phyloP scores from a whole-genome alignment of 2,113 vertebrate genomes.

The Trogon surrucura region DNA sequence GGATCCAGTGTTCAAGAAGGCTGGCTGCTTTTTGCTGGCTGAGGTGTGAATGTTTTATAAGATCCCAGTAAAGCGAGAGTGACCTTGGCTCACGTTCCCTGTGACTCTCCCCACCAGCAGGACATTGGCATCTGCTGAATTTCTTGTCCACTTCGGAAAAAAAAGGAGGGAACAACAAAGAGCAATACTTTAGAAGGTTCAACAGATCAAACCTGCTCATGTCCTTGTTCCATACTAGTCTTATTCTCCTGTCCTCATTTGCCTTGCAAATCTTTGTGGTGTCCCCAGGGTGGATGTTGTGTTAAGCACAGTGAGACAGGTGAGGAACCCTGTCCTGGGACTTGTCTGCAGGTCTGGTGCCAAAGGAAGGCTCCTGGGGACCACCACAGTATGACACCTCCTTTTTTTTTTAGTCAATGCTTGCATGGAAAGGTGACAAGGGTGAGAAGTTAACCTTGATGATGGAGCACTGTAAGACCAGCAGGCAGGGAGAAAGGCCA shows the following conservation, averaged over 20 bases:
- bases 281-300: neutral
- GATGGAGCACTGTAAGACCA: neutral
- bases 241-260: neutral
- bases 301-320: neutral
- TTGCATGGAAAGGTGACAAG: neutral
- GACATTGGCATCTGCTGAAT: neutral
- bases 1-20: neutral
- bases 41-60: neutral
- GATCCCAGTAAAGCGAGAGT: neutral
- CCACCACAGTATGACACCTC: neutral
- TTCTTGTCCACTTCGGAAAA: neutral
- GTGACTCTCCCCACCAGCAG: neutral
- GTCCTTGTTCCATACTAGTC: neutral
- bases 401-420: neutral
- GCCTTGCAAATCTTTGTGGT: neutral
- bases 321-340: neutral
- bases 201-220: neutral
- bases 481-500: neutral
- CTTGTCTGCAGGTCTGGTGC: neutral
- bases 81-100: neutral
- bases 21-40: neutral
- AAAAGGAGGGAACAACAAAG: neutral
- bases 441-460: neutral
- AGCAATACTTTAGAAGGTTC: neutral
- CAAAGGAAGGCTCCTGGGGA: neutral